These are phyloP conservation scores for Carcinoscorpius rotundicauda DNA, from an alignment of 1,140 invertebrate species.

Conservation along the genomic window DNA sequence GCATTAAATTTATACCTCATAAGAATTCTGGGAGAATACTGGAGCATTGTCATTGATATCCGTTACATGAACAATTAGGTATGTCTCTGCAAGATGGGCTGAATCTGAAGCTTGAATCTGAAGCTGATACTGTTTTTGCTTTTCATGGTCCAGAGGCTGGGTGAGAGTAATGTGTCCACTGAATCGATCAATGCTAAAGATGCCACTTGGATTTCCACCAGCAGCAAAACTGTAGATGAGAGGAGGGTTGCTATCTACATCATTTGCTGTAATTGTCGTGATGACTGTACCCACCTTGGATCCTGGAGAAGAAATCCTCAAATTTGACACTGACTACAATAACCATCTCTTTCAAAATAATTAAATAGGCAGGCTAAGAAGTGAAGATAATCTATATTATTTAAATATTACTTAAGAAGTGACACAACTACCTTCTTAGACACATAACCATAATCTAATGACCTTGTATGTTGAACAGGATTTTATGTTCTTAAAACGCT, in stretches of 20 bases:
- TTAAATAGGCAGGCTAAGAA: too few relatives aligned
- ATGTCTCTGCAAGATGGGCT: slow-evolving; percentile 62
- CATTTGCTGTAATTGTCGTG: slow-evolving; percentile 83
- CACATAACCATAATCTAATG: too few relatives aligned
- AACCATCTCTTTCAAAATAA: too few relatives aligned
- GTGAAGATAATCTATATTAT: too few relatives aligned
- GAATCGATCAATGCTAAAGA: slow-evolving; percentile 79
- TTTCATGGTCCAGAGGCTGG: slow-evolving; percentile 69
- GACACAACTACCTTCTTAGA: too few relatives aligned
- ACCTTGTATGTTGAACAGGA: too few relatives aligned
- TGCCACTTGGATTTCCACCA: slow-evolving; percentile 39
- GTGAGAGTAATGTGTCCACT: slow-evolving; percentile 74
- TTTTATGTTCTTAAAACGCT: too few relatives aligned
- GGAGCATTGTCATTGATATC: slow-evolving; percentile 90
- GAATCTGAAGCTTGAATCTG: slow-evolving; percentile 76
- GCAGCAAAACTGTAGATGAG: slow-evolving; percentile 53
- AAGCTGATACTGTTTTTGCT: slow-evolving; percentile 57
- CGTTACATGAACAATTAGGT: slow-evolving; percentile 63
- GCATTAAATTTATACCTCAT: slow-evolving; percentile 12
- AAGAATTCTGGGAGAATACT: slow-evolving; percentile 41
- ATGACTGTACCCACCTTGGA: slow-evolving; percentile 74
- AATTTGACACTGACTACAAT: too few relatives aligned
- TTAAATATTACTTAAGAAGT: too few relatives aligned
- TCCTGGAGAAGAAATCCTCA: slow-evolving; percentile 36
- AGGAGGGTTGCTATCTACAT: slow-evolving; percentile 83